Evolutionary conservation across 2,113 vertebrate species (phyloP).

Genomic region (Rhineura floridana): DNA sequence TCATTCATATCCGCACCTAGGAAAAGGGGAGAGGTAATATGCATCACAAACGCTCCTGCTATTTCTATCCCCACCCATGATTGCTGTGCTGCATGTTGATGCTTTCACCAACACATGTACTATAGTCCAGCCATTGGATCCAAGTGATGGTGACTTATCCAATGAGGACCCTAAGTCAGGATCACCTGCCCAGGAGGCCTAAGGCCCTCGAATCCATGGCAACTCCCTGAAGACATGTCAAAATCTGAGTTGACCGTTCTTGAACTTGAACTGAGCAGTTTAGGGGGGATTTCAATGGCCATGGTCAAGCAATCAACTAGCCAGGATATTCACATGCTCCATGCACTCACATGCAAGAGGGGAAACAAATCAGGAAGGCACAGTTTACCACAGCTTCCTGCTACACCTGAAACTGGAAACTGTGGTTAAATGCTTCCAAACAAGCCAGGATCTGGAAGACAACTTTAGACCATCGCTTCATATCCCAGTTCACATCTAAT

Average conservation of each 20-base stretch:
- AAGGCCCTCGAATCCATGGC: neutral
- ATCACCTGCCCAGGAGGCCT: neutral
- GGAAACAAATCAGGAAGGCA: neutral
- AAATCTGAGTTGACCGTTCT: neutral
- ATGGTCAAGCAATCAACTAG: neutral
- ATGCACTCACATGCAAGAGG: neutral
- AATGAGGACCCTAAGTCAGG: neutral
- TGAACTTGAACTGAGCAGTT: neutral
- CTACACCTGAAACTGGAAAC: neutral
- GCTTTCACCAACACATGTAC: neutral
- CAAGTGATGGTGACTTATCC: neutral
- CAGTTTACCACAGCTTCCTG: neutral
- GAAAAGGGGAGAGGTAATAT: neutral
- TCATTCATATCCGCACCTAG: slow-evolving; percentile 96
- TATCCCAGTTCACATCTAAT: too few relatives aligned
- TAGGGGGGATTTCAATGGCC: too few relatives aligned
- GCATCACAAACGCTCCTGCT: neutral
- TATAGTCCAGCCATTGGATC: neutral
- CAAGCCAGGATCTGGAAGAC: neutral
- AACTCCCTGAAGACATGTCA: neutral
- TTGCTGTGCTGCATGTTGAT: neutral
- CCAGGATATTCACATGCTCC: neutral
- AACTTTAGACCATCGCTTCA: neutral
- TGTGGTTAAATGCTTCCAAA: neutral
- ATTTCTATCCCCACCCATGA: neutral